Evolutionary conservation across 2,113 vertebrate species (phyloP).

Genomic region (Pomatorhinus ruficollis): DNA sequence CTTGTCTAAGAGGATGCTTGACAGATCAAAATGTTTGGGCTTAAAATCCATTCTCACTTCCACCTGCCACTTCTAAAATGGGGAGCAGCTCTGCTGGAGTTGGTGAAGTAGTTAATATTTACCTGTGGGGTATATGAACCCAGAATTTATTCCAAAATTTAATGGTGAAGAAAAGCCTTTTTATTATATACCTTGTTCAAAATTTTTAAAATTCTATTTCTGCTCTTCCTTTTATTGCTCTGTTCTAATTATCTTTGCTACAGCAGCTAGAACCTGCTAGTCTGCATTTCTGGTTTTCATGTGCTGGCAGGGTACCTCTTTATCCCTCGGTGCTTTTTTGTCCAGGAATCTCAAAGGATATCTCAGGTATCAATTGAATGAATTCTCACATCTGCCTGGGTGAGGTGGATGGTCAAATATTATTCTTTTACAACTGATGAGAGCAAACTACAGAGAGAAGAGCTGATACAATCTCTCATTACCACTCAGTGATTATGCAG

Average conservation of each 20-base stretch:
- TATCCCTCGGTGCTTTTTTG: conserved; percentile 21
- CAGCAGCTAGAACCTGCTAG: conserved; percentile 3
- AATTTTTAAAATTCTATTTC: neutral
- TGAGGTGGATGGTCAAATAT: conserved; percentile 4
- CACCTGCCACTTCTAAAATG: neutral
- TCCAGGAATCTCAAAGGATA: conserved; percentile 33
- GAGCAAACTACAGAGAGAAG: neutral
- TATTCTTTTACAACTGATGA: neutral
- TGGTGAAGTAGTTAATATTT: neutral
- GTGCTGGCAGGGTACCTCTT: conserved; percentile 11
- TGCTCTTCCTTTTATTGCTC: conserved; percentile 18
- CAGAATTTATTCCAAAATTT: neutral
- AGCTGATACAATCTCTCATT: conserved; percentile 14
- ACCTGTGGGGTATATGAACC: neutral
- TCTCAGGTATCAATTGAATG: conserved; percentile 12
- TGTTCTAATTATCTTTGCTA: neutral
- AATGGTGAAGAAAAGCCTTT: neutral
- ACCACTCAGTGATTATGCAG: neutral
- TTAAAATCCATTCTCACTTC: neutral
- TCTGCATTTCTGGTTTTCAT: conserved; percentile 7
- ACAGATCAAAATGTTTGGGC: neutral
- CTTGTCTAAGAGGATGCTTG: neutral
- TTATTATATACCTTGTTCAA: neutral
- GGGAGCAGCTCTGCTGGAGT: neutral
- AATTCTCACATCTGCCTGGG: neutral